A percentile compares a stretch with the other conserved stretches of the same genome.
Conservation (phyloP, 2,888 invertebrate genomes). For the Perdita meconis region DNA sequence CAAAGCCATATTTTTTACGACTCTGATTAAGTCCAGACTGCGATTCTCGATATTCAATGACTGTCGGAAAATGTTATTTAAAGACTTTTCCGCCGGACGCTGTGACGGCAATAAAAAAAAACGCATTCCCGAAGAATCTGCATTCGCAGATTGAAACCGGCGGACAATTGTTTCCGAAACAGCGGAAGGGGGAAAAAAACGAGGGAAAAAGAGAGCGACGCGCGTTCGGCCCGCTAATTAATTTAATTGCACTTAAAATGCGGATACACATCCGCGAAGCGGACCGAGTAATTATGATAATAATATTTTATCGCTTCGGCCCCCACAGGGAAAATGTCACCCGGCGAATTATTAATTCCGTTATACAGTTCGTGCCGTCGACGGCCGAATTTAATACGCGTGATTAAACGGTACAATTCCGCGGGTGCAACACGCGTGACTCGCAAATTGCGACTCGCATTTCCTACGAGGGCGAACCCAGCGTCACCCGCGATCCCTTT, state of each 20-base stretch:
- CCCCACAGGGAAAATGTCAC: constrained; percentile 14
- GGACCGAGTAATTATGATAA: constrained; percentile 45
- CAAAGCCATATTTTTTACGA: not conserved
- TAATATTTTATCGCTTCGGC: constrained; percentile 40
- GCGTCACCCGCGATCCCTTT: not conserved
- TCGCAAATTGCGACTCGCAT: not conserved
- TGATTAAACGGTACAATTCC: not conserved
- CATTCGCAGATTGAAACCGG: not conserved
- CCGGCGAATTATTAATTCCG: constrained; percentile 36
- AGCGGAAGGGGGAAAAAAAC: constrained; percentile 1
- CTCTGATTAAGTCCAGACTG: not conserved
- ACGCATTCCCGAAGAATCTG: not conserved
- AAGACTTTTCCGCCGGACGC: not conserved
- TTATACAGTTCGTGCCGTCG: constrained; percentile 1
- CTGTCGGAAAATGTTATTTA: not conserved
- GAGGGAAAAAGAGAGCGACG: constrained; percentile 24
- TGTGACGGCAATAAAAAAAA: not conserved
- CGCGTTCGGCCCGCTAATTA: constrained; percentile 42
- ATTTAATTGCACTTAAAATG: constrained; percentile 53
- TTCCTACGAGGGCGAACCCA: not conserved
- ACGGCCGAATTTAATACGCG: constrained; percentile 5
- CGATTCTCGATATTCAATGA: not conserved
- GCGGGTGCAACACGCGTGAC: not conserved
- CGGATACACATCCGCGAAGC: constrained; percentile 25
- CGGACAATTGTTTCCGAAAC: not conserved